Evolutionary conservation across 2,113 vertebrate species (phyloP), one percentile per base, ranked within the genome.

Genomic region (Leucopsar rothschildi): DNA sequence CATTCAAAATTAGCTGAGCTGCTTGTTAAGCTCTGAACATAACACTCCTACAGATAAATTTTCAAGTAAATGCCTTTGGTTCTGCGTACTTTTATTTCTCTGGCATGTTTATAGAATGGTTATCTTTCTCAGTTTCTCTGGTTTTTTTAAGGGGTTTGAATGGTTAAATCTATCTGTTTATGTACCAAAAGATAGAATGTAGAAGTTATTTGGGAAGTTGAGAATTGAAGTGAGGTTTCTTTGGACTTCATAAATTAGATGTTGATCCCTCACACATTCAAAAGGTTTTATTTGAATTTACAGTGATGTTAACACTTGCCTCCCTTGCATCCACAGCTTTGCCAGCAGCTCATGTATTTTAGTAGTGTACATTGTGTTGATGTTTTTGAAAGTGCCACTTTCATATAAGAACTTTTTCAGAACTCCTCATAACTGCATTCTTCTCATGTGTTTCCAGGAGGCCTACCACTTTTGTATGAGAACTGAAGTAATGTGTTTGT

Each of bases 261-360:
- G 3, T 53, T 77, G 39, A 31, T 77, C 14, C 28, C 22, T 10
- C 2, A 4, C 0, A 2, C 4, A 3, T 55, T 84, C n/a, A 27
- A 14, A 88, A 64, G 11, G 28, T 42, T 68, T 76, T 0, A 0
- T 76, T 52, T 69, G 35, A 44, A 81, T 60, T 80, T 84, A 13
- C 18, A 31, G 2, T 64, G 63, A 45, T 19, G 37, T 31, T 42
- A 50, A 31, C 6, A 3, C 8, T 75, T 7, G 0, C 29, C 13
- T 68, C 18, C 9, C 3, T 4, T 52, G 8, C 18, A 39, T 73
- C 27, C 9, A 11, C 2, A 8, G 31, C 31, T 82, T 69, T 81
- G 11, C 55, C 12, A 56, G 16, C 59, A 59, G 39, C 13, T 61
- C 23, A 21, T 11, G 21, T 81, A 29, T 66, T 63, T 92, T 37